These are phyloP conservation scores for Vulpes vulpes DNA, from an alignment of 2,113 vertebrate genomes.

Conservation along the genomic window DNA sequence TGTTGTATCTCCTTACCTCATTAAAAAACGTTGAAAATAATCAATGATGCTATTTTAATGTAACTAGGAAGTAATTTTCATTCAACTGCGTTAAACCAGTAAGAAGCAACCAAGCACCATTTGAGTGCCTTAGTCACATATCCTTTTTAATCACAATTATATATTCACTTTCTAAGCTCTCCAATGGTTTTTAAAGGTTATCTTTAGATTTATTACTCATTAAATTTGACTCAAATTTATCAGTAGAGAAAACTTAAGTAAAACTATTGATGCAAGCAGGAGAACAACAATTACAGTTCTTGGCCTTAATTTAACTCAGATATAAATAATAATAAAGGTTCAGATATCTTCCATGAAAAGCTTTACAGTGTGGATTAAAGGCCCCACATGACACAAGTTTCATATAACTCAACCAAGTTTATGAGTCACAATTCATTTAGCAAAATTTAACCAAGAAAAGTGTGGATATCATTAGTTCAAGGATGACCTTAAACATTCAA, in stretches of 20 bases:
- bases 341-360: constrained; percentile 37
- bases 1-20: neutral
- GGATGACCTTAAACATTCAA: neutral
- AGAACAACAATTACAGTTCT: neutral
- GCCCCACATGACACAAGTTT: neutral
- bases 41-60: constrained; percentile 52
- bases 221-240: constrained; percentile 58
- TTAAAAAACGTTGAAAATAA: neutral
- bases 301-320: neutral
- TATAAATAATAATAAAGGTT: constrained; percentile 61
- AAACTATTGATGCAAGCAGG: constrained; percentile 46
- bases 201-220: constrained; percentile 71
- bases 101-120: constrained; percentile 14
- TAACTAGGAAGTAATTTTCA: constrained; percentile 63
- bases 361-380: neutral
- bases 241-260: constrained; percentile 17
- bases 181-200: constrained; percentile 62
- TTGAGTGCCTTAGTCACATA: constrained; percentile 27
- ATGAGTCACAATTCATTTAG: neutral
- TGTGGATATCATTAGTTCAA: neutral
- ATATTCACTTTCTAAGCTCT: constrained; percentile 13
- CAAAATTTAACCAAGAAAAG: constrained; percentile 52
- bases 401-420: constrained; percentile 41
- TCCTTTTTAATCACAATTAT: constrained; percentile 55
- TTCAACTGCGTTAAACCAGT: neutral